Conservation (phyloP, 2,113 vertebrate genomes). For the Xenopus borealis region DNA sequence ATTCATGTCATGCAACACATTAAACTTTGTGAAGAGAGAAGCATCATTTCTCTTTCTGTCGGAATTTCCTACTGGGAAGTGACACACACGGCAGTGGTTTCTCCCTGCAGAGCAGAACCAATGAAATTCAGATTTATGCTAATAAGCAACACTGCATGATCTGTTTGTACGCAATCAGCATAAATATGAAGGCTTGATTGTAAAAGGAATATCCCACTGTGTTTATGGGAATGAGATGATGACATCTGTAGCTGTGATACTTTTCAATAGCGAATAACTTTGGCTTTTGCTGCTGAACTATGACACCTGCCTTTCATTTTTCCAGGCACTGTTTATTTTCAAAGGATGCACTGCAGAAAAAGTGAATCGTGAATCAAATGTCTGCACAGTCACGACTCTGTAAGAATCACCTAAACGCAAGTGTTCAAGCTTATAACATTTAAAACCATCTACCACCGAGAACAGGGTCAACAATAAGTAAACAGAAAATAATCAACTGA, state of each 20-base stretch:
- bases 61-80: not conserved
- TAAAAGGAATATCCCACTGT: slow-evolving; percentile 24
- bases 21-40: not conserved
- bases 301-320: too few relatives aligned
- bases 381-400: too few relatives aligned
- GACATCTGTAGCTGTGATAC: not conserved
- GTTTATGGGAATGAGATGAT: not conserved
- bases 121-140: slow-evolving; percentile 8
- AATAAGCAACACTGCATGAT: slow-evolving; percentile 1
- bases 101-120: slow-evolving; percentile 1
- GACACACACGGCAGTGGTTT: not conserved
- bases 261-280: too few relatives aligned
- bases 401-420: too few relatives aligned
- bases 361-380: too few relatives aligned
- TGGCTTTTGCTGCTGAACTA: too few relatives aligned
- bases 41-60: slow-evolving; percentile 7
- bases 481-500: too few relatives aligned
- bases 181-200: slow-evolving; percentile 19
- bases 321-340: too few relatives aligned
- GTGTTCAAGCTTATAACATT: too few relatives aligned
- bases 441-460: too few relatives aligned
- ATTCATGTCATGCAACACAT: not conserved
- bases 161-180: slow-evolving; percentile 26
- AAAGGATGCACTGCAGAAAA: too few relatives aligned
- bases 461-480: too few relatives aligned